Base-by-base conservation (phyloP, 2,113 vertebrate genomes). In the Gallinago media region DNA sequence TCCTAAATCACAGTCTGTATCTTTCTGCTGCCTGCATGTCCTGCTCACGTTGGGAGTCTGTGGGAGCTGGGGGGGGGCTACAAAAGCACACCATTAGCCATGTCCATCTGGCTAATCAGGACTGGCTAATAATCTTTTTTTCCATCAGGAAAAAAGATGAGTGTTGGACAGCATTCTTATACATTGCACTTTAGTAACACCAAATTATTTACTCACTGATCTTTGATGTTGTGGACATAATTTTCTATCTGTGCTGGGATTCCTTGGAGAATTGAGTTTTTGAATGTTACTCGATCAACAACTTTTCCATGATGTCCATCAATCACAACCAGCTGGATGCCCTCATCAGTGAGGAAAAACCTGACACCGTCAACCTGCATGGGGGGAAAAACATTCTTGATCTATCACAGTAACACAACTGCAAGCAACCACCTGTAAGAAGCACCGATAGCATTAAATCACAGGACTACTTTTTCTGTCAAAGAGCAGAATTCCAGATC, bases 231-330 rank as follows among this genome's bases (percentile, higher is more conserved):
- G 25, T 93, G 98, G 89, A 99, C 84, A 6, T 99, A 99, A 85
- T 97, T 99, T 94, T 99, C 98, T 52, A 99, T 97, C 96, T 99
- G 99, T 66, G 98, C 97, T 7, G 99, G 99, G 29, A 99, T 98
- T 62, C 99, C 99, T 97, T 98, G 99, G 6, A 99, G 98, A 34
- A 99, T 96, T 20, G 98, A 67, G 49, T 98, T 99, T 93, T 97
- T 98, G 98, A 99, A 99, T 55, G 94, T 95, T 31, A 91, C 97
- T 61, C 87, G 98, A 56, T 98, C 98, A 36, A 99, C 94, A 83
- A 99, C 91, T n/a, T 97, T 99, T 36, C 99, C 99, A 0, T 95
- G 96, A 44, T 97, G 95, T 5, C 99, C 99, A 1, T 99, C 98
- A 8, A 99, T 97, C 55, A 99, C 98, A 7, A 99, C 98, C 93